Percentiles rank a stretch among this genome's conserved stretches.
phyloP scores from a whole-genome alignment of 2,888 invertebrate species.

The Agriotes lineatus region DNA sequence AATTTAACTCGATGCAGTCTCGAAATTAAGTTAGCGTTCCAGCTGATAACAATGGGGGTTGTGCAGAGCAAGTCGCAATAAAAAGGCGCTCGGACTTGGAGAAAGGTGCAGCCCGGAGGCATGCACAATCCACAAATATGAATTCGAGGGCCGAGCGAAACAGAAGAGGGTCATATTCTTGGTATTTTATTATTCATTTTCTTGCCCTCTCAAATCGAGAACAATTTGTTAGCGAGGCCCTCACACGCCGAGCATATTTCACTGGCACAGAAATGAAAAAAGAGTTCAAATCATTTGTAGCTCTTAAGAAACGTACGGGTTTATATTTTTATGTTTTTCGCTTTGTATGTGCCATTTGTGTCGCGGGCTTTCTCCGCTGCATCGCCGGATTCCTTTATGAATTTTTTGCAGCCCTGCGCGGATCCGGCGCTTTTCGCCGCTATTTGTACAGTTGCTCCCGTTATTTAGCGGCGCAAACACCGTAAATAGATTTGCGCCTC shows the following conservation, averaged over 20 bases:
- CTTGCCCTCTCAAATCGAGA: constrained; percentile 43
- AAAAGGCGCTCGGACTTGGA: not conserved
- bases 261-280: constrained; percentile 44
- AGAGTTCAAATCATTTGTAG: constrained; percentile 45
- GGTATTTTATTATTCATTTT: constrained; percentile 46
- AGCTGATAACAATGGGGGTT: not conserved
- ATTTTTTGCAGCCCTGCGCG: constrained; percentile 26
- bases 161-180: constrained; percentile 36
- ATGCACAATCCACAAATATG: constrained; percentile 29
- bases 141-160: constrained; percentile 29
- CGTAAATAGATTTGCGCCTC: constrained; percentile 38
- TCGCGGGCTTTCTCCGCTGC: constrained; percentile 32
- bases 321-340: constrained; percentile 46
- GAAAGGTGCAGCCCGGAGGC: no score
- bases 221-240: constrained; percentile 44
- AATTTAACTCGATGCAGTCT: not conserved
- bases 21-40: constrained; percentile 1
- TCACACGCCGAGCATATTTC: constrained; percentile 45
- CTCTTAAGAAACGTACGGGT: constrained; percentile 48
- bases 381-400: constrained; percentile 37
- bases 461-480: constrained; percentile 34
- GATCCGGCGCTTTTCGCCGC: constrained; percentile 22
- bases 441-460: constrained; percentile 29
- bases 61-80: not conserved
- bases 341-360: constrained; percentile 43